A percentile compares a stretch with the other conserved stretches of the same genome.
phyloP scores from a whole-genome alignment of 2,888 invertebrate species.

The Emmelina monodactyla region DNA sequence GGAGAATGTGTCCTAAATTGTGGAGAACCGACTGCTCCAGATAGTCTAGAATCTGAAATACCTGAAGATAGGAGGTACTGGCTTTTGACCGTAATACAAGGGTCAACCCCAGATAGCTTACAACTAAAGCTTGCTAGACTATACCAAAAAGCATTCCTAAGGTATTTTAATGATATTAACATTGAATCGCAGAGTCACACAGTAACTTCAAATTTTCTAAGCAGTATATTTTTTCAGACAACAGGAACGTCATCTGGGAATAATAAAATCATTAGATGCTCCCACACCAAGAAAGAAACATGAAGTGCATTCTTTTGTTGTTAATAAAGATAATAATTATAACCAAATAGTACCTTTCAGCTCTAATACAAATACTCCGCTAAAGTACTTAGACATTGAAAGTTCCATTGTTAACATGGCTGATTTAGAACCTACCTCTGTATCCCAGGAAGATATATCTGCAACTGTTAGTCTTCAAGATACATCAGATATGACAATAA shows the following conservation, averaged over 20 bases:
- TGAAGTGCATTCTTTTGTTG: constrained; percentile 53
- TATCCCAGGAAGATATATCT: constrained; percentile 9
- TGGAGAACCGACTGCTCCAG: constrained; percentile 44
- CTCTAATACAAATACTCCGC: constrained; percentile 28
- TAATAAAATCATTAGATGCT: constrained; percentile 62
- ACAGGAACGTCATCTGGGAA: constrained; percentile 82
- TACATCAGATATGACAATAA: constrained; percentile 8
- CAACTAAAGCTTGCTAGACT: constrained; percentile 78
- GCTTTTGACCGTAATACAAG: constrained; percentile 79
- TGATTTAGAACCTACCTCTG: constrained; percentile 9
- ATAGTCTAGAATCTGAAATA: constrained; percentile 59
- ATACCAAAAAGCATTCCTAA: constrained; percentile 82
- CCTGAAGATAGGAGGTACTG: constrained; percentile 77
- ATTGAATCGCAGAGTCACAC: too few relatives aligned
- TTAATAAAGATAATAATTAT: constrained; percentile 37
- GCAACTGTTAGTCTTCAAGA: constrained; percentile 6
- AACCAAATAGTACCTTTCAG: constrained; percentile 25
- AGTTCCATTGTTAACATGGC: not conserved
- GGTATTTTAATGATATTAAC: constrained; percentile 59
- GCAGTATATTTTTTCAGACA: constrained; percentile 61
- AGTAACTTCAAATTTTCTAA: not conserved
- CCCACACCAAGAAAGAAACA: constrained; percentile 52
- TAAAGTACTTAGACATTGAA: constrained; percentile 35
- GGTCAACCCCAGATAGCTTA: constrained; percentile 68
- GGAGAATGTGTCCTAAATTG: constrained; percentile 64